Evolutionary conservation across 2,797 vertebrate genomes (phyloP).

Genomic region (Acanthurus lineatus): DNA sequence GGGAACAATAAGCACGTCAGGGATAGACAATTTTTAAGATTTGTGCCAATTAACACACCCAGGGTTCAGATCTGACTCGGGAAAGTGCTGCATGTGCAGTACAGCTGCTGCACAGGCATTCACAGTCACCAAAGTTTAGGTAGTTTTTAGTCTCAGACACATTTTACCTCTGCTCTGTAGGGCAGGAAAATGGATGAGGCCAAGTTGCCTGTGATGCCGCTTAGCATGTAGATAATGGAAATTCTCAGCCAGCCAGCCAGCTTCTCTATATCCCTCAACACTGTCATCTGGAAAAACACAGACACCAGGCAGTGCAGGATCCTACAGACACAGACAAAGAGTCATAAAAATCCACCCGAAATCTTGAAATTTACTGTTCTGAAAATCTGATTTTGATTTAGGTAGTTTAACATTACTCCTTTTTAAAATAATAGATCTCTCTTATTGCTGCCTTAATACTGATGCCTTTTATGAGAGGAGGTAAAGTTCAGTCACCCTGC

Average conservation of each 20-base stretch:
- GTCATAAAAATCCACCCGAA: not conserved
- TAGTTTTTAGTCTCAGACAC: not conserved
- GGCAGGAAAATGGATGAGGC: slow-evolving; percentile 98
- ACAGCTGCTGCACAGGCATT: not conserved
- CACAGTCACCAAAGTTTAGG: not conserved
- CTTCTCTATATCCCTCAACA: slow-evolving; percentile 97
- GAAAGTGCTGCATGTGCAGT: not conserved
- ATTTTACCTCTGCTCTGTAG: slow-evolving; percentile 92
- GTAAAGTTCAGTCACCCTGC: slow-evolving; percentile 88
- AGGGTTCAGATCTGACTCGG: not conserved
- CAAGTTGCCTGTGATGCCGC: slow-evolving; percentile 96
- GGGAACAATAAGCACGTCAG: not conserved
- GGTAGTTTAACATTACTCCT: not conserved
- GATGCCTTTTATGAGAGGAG: not conserved
- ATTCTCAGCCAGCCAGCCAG: slow-evolving; percentile 97
- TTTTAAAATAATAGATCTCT: not conserved
- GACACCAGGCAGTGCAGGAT: slow-evolving; percentile 98
- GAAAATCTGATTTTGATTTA: not conserved
- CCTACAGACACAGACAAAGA: slow-evolving; percentile 76
- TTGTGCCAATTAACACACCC: too few species aligned
- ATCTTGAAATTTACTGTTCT: not conserved
- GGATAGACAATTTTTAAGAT: not conserved
- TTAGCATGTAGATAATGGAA: slow-evolving; percentile 97
- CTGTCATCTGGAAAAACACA: slow-evolving; percentile 97
- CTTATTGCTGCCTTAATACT: not conserved